Percentiles rank a stretch among this genome's conserved stretches.
These are phyloP conservation scores for Kradibia gibbosae DNA, from an alignment of 1,140 invertebrate species.

Conservation along the genomic window DNA sequence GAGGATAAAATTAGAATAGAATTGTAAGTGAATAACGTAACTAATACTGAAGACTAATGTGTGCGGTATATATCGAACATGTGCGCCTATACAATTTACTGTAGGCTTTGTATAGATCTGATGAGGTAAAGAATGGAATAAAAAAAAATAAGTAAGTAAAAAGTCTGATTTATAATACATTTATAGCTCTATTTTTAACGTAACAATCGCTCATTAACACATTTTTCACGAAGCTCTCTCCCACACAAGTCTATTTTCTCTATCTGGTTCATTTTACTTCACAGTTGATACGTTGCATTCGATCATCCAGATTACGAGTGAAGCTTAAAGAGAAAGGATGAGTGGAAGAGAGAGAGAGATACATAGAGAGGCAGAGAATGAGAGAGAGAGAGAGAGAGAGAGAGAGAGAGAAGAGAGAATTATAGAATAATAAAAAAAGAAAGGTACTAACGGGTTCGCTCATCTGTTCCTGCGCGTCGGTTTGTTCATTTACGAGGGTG, in stretches of 20 bases:
- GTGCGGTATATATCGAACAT: background rate
- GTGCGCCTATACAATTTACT: background rate
- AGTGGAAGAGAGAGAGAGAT: constrained; percentile 64
- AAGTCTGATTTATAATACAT: constrained; percentile 62
- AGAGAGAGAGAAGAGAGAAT: no score
- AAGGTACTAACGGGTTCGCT: constrained; percentile 3
- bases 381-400: constrained; percentile 26
- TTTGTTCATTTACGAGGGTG: constrained; percentile 22
- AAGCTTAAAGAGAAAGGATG: constrained; percentile 51
- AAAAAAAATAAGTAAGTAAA: constrained; percentile 53
- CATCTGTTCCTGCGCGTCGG: constrained; percentile 5
- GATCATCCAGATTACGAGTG: background rate
- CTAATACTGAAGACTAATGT: no score
- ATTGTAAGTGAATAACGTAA: no score
- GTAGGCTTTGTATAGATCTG: background rate
- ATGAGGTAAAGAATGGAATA: background rate
- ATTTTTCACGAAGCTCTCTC: constrained; percentile 64
- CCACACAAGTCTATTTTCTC: background rate
- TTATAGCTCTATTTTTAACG: constrained; percentile 51
- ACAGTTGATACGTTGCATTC: background rate
- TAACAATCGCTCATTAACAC: constrained; percentile 72
- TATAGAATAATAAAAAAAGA: background rate
- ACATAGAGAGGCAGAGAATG: constrained; percentile 59
- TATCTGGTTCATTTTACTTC: background rate
- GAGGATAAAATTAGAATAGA: no score